Evolutionary conservation across 1,140 invertebrate species (phyloP).

Genomic region (Lethocerus indicus): DNA sequence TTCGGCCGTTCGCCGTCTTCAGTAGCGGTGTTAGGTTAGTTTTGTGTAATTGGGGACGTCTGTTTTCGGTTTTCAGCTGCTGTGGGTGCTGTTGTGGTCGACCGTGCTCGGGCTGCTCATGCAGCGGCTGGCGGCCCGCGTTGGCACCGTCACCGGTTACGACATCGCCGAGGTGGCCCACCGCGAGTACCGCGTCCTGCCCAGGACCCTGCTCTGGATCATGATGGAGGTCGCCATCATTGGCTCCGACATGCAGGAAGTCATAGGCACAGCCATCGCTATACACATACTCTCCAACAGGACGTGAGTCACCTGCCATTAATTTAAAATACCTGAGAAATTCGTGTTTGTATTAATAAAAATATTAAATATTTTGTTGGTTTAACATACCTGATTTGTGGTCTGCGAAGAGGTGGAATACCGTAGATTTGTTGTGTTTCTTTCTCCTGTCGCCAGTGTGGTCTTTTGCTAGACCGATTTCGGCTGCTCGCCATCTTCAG

Average conservation of each 20-base stretch:
- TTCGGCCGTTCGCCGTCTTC: not conserved
- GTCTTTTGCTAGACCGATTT: too few species aligned
- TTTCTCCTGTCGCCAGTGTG: too few species aligned
- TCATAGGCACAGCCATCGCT: constrained; percentile 82
- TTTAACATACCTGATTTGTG: too few species aligned
- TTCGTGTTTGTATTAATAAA: too few species aligned
- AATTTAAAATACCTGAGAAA: not conserved
- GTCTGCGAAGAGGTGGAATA: too few species aligned
- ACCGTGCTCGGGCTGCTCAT: constrained; percentile 74
- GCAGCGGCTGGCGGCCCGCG: constrained; percentile 68
- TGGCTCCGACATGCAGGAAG: constrained; percentile 86
- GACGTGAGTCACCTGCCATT: constrained; percentile 31
- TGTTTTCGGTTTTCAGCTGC: constrained; percentile 39
- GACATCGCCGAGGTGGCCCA: constrained; percentile 74
- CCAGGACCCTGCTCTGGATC: constrained; percentile 70
- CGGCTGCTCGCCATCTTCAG: too few species aligned
- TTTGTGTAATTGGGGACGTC: too few species aligned
- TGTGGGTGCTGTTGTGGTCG: constrained; percentile 76
- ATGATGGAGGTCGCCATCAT: constrained; percentile 93
- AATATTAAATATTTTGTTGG: too few species aligned
- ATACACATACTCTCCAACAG: constrained; percentile 75
- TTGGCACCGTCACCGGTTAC: constrained; percentile 70
- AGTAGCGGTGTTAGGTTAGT: not conserved
- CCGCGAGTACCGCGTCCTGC: constrained; percentile 53
- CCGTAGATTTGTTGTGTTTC: too few species aligned